Base-by-base conservation (phyloP, 2,888 invertebrate genomes). In the Pyrocoelia pectoralis region DNA sequence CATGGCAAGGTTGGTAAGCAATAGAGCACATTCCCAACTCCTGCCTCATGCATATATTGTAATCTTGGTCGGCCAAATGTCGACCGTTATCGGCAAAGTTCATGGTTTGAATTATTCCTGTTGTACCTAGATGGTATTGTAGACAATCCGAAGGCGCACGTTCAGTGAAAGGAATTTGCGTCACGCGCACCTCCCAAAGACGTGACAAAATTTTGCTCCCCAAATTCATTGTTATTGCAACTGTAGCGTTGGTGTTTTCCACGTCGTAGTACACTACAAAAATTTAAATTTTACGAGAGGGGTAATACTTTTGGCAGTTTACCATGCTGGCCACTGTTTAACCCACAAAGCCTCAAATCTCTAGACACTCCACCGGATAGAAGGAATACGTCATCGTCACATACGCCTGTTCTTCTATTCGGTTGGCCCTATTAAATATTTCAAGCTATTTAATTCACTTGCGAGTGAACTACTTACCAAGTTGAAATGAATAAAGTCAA, bases 291-390 rank as follows among this genome's bases (percentile, higher is more conserved):
- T 33, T 1, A 13, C 24, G n/a, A 48, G n/a, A n/a, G n/a, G 6
- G 24, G 6, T 24, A 24, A 24, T 6, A 24, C 24, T 6, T 5
- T 24, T 6, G 6, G 24, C 24, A 24, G 24, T 24, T 13, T 80
- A 93, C 94, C 84, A 72, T 94, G 94, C 72, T 94, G 94, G 10
- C 92, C 93, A 74, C 90, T 92, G 76, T 94, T 94, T 76, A 92
- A 88, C 0, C 94, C 94, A 75, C 94, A 94, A 8, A 94, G 72
- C 10, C 84, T 86, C 68, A 93, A 84, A 56, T 85, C 84, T 52
- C 83, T 84, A 0, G 83, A 82, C 2, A 87, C 88, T 0, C 87
- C 88, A 0, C 87, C 88, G 13, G 79, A 79, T 63, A 92, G 77
- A 1, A 84, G 79, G 79, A 90, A 89, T 5, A 87, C 82, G 74